Conservation (phyloP, 2,113 vertebrate species). For the Chaenocephalus aceratus region DNA sequence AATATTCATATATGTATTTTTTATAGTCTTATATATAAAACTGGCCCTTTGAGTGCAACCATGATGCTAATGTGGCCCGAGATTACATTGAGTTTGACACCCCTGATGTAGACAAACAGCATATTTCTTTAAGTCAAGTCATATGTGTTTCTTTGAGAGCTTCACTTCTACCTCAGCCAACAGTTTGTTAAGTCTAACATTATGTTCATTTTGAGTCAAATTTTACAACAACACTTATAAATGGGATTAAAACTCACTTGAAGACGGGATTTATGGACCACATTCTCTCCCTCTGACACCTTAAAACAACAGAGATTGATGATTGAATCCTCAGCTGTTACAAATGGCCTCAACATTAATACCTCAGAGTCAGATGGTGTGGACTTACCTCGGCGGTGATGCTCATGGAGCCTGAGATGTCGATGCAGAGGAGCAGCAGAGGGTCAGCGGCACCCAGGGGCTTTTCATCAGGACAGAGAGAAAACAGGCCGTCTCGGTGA, state of each 20-base stretch:
- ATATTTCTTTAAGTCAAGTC: not conserved
- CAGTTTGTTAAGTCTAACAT: not conserved
- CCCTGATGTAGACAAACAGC: no score
- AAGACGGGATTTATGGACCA: constrained; percentile 68
- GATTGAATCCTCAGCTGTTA: not conserved
- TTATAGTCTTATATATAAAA: no score
- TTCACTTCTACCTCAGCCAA: not conserved
- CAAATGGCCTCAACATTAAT: not conserved
- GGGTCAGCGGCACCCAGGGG: constrained; percentile 11
- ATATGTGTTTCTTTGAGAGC: not conserved
- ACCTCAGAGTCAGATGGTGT: not conserved
- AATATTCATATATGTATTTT: no score
- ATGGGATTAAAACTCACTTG: constrained; percentile 57
- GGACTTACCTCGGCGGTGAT: constrained; percentile 65
- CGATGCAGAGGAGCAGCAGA: constrained; percentile 80
- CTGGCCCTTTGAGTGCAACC: no score
- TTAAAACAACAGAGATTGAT: constrained; percentile 36
- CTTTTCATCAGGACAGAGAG: constrained; percentile 45
- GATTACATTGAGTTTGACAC: no score
- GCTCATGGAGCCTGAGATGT: constrained; percentile 80
- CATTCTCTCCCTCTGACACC: constrained; percentile 49
- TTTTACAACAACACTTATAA: not conserved
- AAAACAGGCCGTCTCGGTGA: constrained; percentile 61
- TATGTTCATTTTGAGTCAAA: not conserved
- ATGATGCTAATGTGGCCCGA: no score